Conservation (phyloP, 2,797 vertebrate genomes). For the Lates japonicus region DNA sequence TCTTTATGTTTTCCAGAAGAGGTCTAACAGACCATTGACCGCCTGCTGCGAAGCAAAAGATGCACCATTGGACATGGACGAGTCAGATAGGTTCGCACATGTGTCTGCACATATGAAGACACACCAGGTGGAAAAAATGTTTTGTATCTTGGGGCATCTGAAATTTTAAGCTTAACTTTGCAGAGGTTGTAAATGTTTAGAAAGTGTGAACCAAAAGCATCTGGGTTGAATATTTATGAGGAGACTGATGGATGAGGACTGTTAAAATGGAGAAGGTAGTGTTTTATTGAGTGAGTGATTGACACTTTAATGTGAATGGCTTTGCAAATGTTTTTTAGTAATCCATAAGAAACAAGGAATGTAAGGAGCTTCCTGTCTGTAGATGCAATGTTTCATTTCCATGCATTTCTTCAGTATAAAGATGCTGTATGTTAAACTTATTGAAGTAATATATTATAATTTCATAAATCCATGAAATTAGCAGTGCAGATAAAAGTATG, state of each 20-base stretch:
- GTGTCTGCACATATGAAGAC: conserved; percentile 71
- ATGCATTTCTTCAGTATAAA: neutral
- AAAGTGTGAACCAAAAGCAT: conserved; percentile 29
- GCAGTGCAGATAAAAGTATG: neutral
- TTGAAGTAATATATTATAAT: conserved; percentile 15
- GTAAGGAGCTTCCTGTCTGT: conserved; percentile 20
- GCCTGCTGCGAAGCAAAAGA: conserved; percentile 80
- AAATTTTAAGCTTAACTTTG: conserved; percentile 2
- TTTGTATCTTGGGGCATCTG: conserved; percentile 7
- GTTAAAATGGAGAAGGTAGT: neutral
- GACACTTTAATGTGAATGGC: conserved; percentile 33
- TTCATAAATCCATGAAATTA: conserved; percentile 3
- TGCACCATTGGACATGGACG: conserved; percentile 85
- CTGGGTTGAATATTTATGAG: conserved; percentile 50
- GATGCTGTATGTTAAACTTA: neutral
- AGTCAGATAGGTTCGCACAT: conserved; percentile 84
- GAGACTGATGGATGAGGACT: conserved; percentile 27
- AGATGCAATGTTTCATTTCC: conserved; percentile 10
- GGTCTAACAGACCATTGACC: conserved; percentile 86
- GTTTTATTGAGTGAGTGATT: conserved; percentile 41
- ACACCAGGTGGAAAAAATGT: conserved; percentile 13
- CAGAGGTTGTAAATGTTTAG: conserved; percentile 16
- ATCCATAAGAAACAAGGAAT: conserved; percentile 37
- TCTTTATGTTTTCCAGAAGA: conserved; percentile 83
- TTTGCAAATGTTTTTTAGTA: conserved; percentile 64